A percentile compares a stretch with the other conserved stretches of the same genome.
Evolutionary conservation across 2,888 invertebrate species (phyloP).

Genomic region (Agonopterix subpropinquella): DNA sequence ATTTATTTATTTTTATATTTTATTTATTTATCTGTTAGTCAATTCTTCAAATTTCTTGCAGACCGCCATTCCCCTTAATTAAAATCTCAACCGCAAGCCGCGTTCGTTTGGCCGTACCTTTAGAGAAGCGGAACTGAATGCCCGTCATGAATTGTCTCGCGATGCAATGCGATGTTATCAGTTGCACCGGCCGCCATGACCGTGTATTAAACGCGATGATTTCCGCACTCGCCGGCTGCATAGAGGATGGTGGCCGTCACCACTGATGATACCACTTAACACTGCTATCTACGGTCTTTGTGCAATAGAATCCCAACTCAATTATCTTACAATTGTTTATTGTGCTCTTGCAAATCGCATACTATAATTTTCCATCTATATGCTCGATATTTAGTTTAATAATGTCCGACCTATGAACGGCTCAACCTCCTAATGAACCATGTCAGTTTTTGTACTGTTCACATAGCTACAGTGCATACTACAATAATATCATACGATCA

Average conservation of each 20-base stretch:
- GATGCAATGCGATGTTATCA: conserved; percentile 35
- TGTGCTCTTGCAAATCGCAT: neutral
- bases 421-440: no score
- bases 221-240: conserved; percentile 3
- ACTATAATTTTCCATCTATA: neutral
- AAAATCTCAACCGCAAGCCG: no score
- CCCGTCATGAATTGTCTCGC: conserved; percentile 29
- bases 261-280: neutral
- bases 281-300: neutral
- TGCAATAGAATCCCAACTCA: neutral
- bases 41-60: no score
- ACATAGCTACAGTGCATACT: no score
- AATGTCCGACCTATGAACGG: no score
- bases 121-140: conserved; percentile 40
- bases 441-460: no score
- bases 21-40: no score
- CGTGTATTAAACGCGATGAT: neutral
- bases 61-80: no score
- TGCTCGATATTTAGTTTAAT: no score
- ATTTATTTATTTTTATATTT: no score
- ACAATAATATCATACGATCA: no score
- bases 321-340: neutral
- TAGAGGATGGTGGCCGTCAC: neutral
- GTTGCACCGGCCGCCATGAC: conserved; percentile 22
- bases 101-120: conserved; percentile 12